Evolutionary conservation across 2,113 vertebrate species (phyloP).

Genomic region (human): DNA sequence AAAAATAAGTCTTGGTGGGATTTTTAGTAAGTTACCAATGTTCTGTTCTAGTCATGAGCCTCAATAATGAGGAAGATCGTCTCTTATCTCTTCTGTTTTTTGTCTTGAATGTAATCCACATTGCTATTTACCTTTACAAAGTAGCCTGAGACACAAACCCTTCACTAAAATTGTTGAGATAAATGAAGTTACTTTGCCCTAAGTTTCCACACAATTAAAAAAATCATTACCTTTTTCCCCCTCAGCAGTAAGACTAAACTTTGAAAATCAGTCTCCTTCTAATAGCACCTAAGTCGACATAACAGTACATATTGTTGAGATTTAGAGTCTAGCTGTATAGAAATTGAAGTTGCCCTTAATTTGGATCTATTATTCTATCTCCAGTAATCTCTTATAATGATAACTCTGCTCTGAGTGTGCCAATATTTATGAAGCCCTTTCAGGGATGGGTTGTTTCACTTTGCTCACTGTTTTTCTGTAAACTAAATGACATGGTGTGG

Average conservation of each 20-base stretch:
- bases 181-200: conserved; percentile 8
- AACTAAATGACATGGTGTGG: not conserved
- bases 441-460: not conserved
- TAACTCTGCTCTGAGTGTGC: not conserved
- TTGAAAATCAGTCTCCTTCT: conserved; percentile 20
- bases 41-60: not conserved
- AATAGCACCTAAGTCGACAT: not conserved
- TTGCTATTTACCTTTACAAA: not conserved
- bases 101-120: not conserved
- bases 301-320: conserved; percentile 1
- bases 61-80: not conserved
- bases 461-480: not conserved
- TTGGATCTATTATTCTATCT: conserved; percentile 35
- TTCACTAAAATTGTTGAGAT: conserved; percentile 15
- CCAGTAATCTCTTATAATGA: conserved; percentile 5
- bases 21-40: not conserved
- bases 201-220: not conserved
- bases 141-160: not conserved
- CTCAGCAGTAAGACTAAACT: not conserved
- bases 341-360: conserved; percentile 43
- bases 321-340: not conserved
- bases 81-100: not conserved
- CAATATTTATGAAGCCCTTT: not conserved
- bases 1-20: not conserved
- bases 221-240: not conserved